These are phyloP conservation scores for Cepphus grylle DNA, from an alignment of 2,113 vertebrate genomes.

Conservation along the genomic window DNA sequence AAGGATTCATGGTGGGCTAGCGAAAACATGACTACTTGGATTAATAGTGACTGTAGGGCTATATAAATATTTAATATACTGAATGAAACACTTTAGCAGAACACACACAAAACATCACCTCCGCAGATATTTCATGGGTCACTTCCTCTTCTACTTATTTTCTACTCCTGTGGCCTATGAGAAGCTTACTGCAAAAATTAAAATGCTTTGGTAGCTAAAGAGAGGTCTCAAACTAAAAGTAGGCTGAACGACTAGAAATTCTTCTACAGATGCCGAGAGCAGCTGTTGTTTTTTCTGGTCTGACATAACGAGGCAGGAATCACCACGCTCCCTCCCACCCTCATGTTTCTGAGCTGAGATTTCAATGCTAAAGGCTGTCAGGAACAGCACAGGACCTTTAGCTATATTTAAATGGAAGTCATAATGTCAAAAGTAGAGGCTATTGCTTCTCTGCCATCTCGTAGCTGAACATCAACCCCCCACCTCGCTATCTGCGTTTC, in stretches of 20 bases:
- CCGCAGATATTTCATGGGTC: constrained; percentile 1
- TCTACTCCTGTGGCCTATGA: background rate
- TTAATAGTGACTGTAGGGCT: constrained; percentile 1
- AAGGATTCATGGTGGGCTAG: background rate
- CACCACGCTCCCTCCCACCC: background rate
- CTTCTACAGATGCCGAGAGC: background rate
- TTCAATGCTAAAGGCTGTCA: background rate
- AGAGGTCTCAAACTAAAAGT: background rate
- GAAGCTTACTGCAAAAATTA: background rate
- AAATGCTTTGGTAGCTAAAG: background rate
- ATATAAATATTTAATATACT: constrained; percentile 43
- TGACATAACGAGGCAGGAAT: background rate
- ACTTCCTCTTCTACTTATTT: constrained; percentile 25
- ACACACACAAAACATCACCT: constrained; percentile 32
- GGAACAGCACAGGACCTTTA: background rate
- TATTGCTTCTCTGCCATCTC: background rate
- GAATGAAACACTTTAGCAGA: constrained; percentile 30
- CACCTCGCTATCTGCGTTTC: accelerated
- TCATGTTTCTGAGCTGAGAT: background rate
- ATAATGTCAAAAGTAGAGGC: background rate
- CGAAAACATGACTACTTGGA: constrained; percentile 9
- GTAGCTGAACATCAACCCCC: background rate
- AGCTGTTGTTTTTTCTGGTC: background rate
- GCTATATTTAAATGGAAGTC: background rate
- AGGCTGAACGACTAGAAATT: background rate